These are phyloP conservation scores for Synanthedon andrenaeformis DNA, from an alignment of 2,888 invertebrate genomes.

Conservation along the genomic window DNA sequence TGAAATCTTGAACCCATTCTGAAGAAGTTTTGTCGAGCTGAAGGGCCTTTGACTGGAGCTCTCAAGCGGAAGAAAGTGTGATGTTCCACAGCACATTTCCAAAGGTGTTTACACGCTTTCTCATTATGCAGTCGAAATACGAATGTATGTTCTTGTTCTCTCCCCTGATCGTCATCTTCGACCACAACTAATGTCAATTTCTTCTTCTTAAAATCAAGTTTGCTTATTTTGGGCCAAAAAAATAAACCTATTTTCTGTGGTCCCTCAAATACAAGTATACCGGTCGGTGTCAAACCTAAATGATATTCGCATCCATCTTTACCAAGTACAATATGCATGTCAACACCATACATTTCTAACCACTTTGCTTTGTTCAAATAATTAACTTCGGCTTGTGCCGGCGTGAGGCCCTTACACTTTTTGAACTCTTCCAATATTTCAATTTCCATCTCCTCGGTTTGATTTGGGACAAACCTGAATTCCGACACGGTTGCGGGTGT, in stretches of 20 bases:
- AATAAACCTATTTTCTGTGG: slow-evolving; percentile 97
- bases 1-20: slow-evolving; percentile 98
- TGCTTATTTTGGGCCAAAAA: slow-evolving; percentile 99
- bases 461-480: slow-evolving; percentile 96
- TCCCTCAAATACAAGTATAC: slow-evolving; percentile 97
- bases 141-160: slow-evolving; percentile 98
- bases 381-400: slow-evolving; percentile 95
- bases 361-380: slow-evolving; percentile 97
- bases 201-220: slow-evolving; percentile 97
- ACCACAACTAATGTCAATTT: slow-evolving; percentile 97
- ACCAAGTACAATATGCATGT: slow-evolving; percentile 97
- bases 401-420: slow-evolving; percentile 86
- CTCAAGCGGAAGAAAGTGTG: slow-evolving; percentile 98
- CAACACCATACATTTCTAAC: slow-evolving; percentile 99
- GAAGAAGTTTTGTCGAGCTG: slow-evolving; percentile 95
- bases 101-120: slow-evolving; percentile 98
- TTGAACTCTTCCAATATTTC: slow-evolving; percentile 93
- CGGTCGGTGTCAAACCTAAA: slow-evolving; percentile 96
- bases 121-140: slow-evolving; percentile 96
- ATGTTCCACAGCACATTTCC: slow-evolving; percentile 99
- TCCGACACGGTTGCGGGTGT: slow-evolving; percentile 98
- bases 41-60: slow-evolving; percentile 88
- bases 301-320: slow-evolving; percentile 97
- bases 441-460: slow-evolving; percentile 96
- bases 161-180: slow-evolving; percentile 97